Evolutionary conservation across 23 tunicate genomes (phyloP), one percentile per base, ranked within the genome.

Genomic region (Halocynthia aurantium): DNA sequence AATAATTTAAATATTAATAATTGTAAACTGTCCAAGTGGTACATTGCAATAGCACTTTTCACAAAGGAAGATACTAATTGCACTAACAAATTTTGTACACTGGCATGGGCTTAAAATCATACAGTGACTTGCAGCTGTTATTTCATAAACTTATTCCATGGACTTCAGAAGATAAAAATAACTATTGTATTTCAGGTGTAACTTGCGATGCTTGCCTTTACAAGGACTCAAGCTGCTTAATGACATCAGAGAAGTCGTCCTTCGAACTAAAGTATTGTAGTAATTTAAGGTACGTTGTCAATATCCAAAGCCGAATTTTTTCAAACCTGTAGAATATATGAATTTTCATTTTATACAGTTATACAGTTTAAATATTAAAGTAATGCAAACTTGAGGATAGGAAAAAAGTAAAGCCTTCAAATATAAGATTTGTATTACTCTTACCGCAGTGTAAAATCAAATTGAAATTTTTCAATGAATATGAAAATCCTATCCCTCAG

Each of bases 391-490:
- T 60, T 60, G 17, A 60, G 64, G 4, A 60, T 60, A 58, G 64
- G n/a, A 58, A 58, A 58, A n/a, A 15, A 58, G 64, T 17, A 58
- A 13, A n/a, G 2, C 4, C 2, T 2, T 58, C 2, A 65, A 11
- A 65, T 20, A 65, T 10, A 58, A 13, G 4, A 58, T 58, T n/a
- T 58, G 63, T 58, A 58, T 58, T 58, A 50, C 6, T 49, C 78
- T 20, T 18, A 74, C 78, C 56, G 56, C 19, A 74, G 31, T 54
- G 55, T 74, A 55, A 74, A 53, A 56, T 74, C 78, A 56, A 74
- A 54, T 54, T 74, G 78, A 10, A 74, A 0, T 74, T 54, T 53
- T n/a, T 74, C 78, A 20, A 13, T 21, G 21, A 21, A 21, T 13
- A 74, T 74, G 31, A 6, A 62, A 20, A 74, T 53, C 10, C 78